Conservation (phyloP, 2,888 invertebrate species). For the Macrophya alboannulata region DNA sequence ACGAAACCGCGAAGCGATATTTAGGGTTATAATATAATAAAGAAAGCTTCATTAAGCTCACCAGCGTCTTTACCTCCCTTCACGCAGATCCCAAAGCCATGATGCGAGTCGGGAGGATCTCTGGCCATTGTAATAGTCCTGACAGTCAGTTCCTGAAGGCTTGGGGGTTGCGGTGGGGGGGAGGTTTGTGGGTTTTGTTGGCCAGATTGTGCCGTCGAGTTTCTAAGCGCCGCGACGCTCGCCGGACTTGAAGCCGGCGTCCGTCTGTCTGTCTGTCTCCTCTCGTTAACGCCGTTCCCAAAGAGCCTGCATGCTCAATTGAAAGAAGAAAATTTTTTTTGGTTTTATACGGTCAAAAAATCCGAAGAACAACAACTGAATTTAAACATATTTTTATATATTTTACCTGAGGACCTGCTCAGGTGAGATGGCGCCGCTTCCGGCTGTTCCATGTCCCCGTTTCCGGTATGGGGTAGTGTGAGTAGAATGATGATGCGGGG, state of each 20-base stretch:
- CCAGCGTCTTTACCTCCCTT: slow-evolving; percentile 96
- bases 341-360: neutral
- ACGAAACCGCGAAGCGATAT: slow-evolving; percentile 21
- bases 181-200: slow-evolving; percentile 80
- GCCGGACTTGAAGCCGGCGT: slow-evolving; percentile 91
- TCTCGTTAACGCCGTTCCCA: slow-evolving; percentile 75
- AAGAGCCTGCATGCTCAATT: slow-evolving; percentile 76
- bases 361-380: neutral
- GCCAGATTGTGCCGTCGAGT: slow-evolving; percentile 65
- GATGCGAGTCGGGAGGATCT: slow-evolving; percentile 90
- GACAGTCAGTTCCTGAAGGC: slow-evolving; percentile 89
- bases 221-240: slow-evolving; percentile 75
- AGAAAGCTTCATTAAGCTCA: slow-evolving; percentile 76
- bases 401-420: slow-evolving; percentile 87
- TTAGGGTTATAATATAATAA: neutral
- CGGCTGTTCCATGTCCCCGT: slow-evolving; percentile 65
- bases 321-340: neutral
- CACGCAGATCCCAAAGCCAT: slow-evolving; percentile 95
- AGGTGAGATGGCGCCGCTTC: slow-evolving; percentile 85
- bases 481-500: slow-evolving; percentile 87
- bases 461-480: slow-evolving; percentile 80
- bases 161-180: slow-evolving; percentile 82
- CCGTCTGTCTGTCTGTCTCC: slow-evolving; percentile 84
- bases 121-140: slow-evolving; percentile 93
- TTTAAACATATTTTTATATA: neutral